phyloP scores from a whole-genome alignment of 2,888 invertebrate species.

The Didymodactylos carnosus region DNA sequence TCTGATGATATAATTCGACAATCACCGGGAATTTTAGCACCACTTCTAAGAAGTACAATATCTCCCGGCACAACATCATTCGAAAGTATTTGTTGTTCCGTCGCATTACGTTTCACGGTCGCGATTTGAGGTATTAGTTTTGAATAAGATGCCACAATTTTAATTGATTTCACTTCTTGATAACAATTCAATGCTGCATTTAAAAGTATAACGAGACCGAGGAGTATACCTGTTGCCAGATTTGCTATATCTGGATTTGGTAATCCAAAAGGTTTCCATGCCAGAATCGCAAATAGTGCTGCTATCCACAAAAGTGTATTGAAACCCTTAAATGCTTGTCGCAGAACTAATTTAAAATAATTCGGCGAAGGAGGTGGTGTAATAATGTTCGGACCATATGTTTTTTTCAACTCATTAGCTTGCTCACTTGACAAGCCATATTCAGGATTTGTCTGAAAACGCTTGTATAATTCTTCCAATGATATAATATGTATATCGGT shows the following conservation, averaged over 20 bases:
- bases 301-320: background rate
- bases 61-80: slow-evolving; percentile 91
- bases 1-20: slow-evolving; percentile 46
- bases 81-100: slow-evolving; percentile 68
- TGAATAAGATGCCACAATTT: slow-evolving; percentile 89
- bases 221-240: background rate
- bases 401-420: background rate
- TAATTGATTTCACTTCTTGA: slow-evolving; percentile 11
- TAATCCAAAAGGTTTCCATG: background rate
- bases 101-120: slow-evolving; percentile 52
- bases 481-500: background rate
- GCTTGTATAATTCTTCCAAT: background rate
- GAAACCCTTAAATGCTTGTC: background rate
- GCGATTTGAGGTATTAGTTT: slow-evolving; percentile 42
- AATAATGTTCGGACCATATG: background rate
- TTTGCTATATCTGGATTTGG: background rate
- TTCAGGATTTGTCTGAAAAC: background rate
- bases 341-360: background rate
- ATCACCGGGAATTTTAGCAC: slow-evolving; percentile 69
- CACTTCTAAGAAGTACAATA: slow-evolving; percentile 69
- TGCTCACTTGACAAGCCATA: background rate
- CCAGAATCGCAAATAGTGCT: background rate
- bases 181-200: slow-evolving; percentile 3
- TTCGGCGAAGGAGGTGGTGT: background rate
- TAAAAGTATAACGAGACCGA: background rate